phyloP scores from a whole-genome alignment of 2,888 invertebrate species.

The Tuta absoluta region DNA sequence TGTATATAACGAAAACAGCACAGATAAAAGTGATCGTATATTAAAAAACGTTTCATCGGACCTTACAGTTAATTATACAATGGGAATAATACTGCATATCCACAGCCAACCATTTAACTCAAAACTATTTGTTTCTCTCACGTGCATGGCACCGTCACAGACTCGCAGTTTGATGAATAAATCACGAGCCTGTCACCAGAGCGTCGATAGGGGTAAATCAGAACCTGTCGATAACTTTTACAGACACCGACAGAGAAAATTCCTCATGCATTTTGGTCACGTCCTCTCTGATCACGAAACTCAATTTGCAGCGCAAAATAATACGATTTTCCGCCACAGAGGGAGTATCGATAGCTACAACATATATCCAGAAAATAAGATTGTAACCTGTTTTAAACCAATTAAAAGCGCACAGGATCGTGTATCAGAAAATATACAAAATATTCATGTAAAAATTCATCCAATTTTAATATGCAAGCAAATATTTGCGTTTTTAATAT shows the following conservation, averaged over 20 bases:
- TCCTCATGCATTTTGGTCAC: slow-evolving; percentile 44
- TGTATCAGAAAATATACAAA: slow-evolving; percentile 31
- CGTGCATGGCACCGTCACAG: neutral
- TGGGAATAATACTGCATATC: no score
- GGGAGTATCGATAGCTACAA: slow-evolving; percentile 49
- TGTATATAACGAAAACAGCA: no score
- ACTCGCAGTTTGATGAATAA: neutral
- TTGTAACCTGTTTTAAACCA: slow-evolving; percentile 60
- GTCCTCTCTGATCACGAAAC: slow-evolving; percentile 58
- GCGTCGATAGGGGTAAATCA: slow-evolving; percentile 4
- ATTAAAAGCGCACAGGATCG: slow-evolving; percentile 44
- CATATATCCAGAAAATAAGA: slow-evolving; percentile 59
- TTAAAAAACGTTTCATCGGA: no score
- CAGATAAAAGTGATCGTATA: no score
- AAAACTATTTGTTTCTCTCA: no score
- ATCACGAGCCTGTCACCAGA: neutral
- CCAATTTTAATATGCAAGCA: neutral
- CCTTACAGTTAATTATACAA: no score
- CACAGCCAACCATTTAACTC: no score
- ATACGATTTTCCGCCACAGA: slow-evolving; percentile 61
- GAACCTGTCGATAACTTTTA: slow-evolving; percentile 1
- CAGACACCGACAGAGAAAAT: neutral
- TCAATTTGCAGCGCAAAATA: slow-evolving; percentile 65
- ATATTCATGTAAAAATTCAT: neutral
- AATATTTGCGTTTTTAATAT: slow-evolving; percentile 13